Evolutionary conservation across 2,797 vertebrate genomes (phyloP).

Genomic region (Sebastes hubbsi): DNA sequence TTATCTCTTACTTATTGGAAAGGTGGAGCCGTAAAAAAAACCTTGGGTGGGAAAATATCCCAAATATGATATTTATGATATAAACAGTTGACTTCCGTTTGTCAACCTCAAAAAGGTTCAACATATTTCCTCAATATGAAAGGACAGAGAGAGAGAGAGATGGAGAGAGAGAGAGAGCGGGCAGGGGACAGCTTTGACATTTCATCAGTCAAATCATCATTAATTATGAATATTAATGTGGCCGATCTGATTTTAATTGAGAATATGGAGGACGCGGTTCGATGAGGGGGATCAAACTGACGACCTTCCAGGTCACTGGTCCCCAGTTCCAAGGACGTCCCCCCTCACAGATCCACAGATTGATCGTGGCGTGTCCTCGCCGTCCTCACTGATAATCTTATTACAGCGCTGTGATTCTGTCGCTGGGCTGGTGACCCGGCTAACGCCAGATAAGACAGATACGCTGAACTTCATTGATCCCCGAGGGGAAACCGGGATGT

Average conservation of each 20-base stretch:
- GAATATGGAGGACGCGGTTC: background rate
- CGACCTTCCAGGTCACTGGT: slow-evolving; percentile 8
- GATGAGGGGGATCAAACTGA: slow-evolving; percentile 14
- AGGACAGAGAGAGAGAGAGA: too few species aligned
- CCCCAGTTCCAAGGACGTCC: slow-evolving; percentile 17
- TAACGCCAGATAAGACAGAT: slow-evolving; percentile 24
- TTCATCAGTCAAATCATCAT: slow-evolving; percentile 46
- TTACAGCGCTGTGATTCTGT: slow-evolving; percentile 6
- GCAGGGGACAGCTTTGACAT: slow-evolving; percentile 22
- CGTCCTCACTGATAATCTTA: slow-evolving; percentile 26
- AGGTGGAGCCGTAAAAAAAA: background rate
- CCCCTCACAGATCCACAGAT: slow-evolving; percentile 3
- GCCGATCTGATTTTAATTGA: background rate
- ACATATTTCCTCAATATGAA: background rate
- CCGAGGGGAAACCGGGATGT: background rate
- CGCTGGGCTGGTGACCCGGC: slow-evolving; percentile 19
- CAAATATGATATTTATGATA: background rate
- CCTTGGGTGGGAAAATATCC: background rate
- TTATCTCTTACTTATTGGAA: background rate
- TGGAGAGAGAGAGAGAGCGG: background rate
- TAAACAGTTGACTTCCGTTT: background rate
- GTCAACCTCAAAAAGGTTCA: background rate
- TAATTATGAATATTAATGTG: slow-evolving; percentile 21
- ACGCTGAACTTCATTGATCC: slow-evolving; percentile 21
- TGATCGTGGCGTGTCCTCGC: background rate